These are phyloP conservation scores for Delichon dasypus DNA, from an alignment of 2,797 vertebrate genomes.

Conservation along the genomic window DNA sequence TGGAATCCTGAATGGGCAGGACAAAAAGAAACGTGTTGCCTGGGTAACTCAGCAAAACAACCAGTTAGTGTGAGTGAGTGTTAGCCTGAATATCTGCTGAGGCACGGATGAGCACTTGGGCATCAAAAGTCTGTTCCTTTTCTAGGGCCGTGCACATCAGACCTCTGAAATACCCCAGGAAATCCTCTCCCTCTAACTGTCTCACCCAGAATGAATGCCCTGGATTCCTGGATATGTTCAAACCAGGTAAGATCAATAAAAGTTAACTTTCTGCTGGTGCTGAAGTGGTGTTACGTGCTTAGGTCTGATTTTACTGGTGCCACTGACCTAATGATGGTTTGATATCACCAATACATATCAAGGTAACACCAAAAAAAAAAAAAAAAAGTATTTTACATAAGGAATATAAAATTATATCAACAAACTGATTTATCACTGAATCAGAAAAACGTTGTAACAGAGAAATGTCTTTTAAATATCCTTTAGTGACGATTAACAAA, in stretches of 20 bases:
- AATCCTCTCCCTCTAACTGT: not conserved
- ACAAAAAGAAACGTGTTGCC: not conserved
- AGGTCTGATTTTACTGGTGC: not conserved
- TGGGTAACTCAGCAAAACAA: not conserved
- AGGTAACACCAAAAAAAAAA: not conserved
- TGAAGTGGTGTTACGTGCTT: not conserved
- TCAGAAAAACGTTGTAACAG: not conserved
- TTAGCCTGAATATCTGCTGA: not conserved
- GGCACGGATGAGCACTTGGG: not conserved
- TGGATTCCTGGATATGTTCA: not conserved
- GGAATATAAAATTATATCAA: not conserved
- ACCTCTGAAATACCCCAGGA: not conserved
- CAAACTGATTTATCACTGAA: not conserved
- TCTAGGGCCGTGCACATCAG: not conserved
- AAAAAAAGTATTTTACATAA: not conserved
- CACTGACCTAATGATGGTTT: not conserved
- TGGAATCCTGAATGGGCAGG: slow-evolving; percentile 8
- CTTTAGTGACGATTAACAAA: not conserved
- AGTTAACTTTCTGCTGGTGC: not conserved
- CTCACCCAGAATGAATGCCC: not conserved
- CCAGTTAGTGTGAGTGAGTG: not conserved
- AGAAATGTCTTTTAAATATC: not conserved
- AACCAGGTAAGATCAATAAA: not conserved
- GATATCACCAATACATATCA: not conserved
- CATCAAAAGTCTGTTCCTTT: not conserved